Base-by-base conservation (phyloP, 2,888 invertebrate genomes). In the Poecilobothrus nobilitatus region DNA sequence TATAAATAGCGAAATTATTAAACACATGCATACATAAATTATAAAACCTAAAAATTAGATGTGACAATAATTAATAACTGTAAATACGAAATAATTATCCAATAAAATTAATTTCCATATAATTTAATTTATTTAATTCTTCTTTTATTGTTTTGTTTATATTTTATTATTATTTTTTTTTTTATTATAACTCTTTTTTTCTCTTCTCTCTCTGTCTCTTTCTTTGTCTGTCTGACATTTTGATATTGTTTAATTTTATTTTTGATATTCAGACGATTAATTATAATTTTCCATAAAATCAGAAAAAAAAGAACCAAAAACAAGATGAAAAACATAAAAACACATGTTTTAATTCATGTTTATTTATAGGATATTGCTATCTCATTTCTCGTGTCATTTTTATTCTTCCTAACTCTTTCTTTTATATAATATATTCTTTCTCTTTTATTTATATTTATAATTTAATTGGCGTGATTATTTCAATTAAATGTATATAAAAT, bases 401-500 rank as follows among this genome's bases (percentile, higher is more conserved):
- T 41, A 15, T 53, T 53, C 7, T 53, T 53, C 15, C 15, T 18
- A 9, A 18, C 15, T 41, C 41, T 15, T 8, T 41, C 15, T 41
- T 12, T 41, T 8, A 2, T 41, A 18, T 53, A 15, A 6, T n/a
- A 53, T 53, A 12, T 53, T 53, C 2, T 53, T 2, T n/a, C n/a
- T n/a, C n/a, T n/a, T n/a, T 2, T 53, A 15, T n/a, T 15, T 53
- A 53, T 53, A 53, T 53, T 15, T 18, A 53, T 15, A 53, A 53
- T 15, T 18, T 53, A 53, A 53, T 53, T 53, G 53, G 53, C 53
- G 53, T 53, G 53, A 53, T 53, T 53, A 53, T 53, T 53, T 53
- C 53, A 53, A 18, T 53, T 12, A 53, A 4, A 12, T 53, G 18
- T 53, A 6, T 18, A 53, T 53, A 53, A 1, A 53, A 53, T 53